Percentiles rank a stretch among this genome's conserved stretches.
Conservation (phyloP, 2,888 invertebrate genomes). For the Petrophora chlorosata region DNA sequence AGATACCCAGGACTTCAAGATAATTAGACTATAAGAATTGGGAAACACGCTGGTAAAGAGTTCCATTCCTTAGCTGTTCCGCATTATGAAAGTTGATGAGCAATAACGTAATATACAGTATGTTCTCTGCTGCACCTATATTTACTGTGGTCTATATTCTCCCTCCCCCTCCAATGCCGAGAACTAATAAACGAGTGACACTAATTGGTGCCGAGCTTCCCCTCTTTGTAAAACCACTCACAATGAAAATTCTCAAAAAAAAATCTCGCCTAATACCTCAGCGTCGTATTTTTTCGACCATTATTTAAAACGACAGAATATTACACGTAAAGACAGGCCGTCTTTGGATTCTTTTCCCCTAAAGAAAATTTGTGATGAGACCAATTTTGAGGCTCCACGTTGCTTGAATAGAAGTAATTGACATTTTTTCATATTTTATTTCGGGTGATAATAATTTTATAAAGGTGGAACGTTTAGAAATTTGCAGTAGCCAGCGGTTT, state of each 20-base stretch:
- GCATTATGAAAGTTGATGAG: too few relatives aligned
- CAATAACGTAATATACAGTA: too few relatives aligned
- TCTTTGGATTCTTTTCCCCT: conserved; percentile 43
- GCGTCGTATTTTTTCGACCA: conserved; percentile 52
- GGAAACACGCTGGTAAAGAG: too few relatives aligned
- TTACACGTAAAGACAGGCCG: conserved; percentile 47
- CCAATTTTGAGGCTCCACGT: conserved; percentile 43
- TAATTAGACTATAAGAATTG: too few relatives aligned
- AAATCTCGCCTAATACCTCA: conserved; percentile 48
- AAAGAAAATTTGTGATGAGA: conserved; percentile 45
- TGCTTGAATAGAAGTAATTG: conserved; percentile 42
- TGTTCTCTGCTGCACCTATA: not conserved
- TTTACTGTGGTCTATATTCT: conserved; percentile 11
- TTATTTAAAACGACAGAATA: conserved; percentile 54
- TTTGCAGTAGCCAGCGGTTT: conserved; percentile 20
- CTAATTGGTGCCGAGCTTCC: conserved; percentile 66
- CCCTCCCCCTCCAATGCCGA: conserved; percentile 39
- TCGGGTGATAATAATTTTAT: conserved; percentile 21
- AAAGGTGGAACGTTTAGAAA: conserved; percentile 14
- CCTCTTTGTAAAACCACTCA: conserved; percentile 53
- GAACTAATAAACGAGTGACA: conserved; percentile 74
- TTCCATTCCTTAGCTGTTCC: too few relatives aligned
- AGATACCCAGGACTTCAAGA: too few relatives aligned
- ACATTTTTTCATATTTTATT: conserved; percentile 29
- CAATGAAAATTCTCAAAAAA: conserved; percentile 56